Evolutionary conservation across 2,888 invertebrate genomes (phyloP), one percentile per base, ranked within the genome.

Genomic region (Drosophila ochracea): DNA sequence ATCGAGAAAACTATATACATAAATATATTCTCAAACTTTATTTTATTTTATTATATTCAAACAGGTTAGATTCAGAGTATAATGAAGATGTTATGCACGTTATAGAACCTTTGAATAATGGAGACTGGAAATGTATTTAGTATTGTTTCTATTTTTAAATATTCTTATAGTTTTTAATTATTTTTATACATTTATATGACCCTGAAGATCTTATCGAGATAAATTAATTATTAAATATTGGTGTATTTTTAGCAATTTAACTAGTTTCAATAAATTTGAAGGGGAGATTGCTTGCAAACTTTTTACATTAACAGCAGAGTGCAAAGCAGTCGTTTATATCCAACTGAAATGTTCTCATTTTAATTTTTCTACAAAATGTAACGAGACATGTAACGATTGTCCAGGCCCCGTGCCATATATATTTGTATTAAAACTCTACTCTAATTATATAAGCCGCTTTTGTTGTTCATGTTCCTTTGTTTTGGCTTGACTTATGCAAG

Each of bases 361-460:
- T 13, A 7, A 19, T 57, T 37, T 55, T 25, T 37, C 10, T 13
- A 10, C 49, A 66, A 25, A 76, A 57, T 67, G 68, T 73, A 7
- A 21, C 47, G 16, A 47, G 69, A 73, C 86, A 85, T 74, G 71
- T 68, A 58, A 69, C 72, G 61, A 63, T 73, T 77, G 80, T 65
- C 71, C 68, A 66, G 64, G 25, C 54, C 70, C 55, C 67, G 60
- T 54, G 66, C 70, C 64, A 71, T 16, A 37, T 88, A 80, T 73
- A 78, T 89, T 86, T 89, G 83, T 86, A 89, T 81, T 86, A 83
- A 89, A 89, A 81, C 54, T 78, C 50, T 54, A 76, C 70, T 16
- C 35, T 5, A 86, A 72, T 89, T 75, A 80, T 80, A 59, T 83
- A 83, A 78, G 76, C 73, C 60, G 69, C 73, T 69, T 75, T 75